Percentiles rank a stretch among this genome's conserved stretches.
Evolutionary conservation across 2,113 vertebrate species (phyloP).

Genomic region (Bufo bufo): DNA sequence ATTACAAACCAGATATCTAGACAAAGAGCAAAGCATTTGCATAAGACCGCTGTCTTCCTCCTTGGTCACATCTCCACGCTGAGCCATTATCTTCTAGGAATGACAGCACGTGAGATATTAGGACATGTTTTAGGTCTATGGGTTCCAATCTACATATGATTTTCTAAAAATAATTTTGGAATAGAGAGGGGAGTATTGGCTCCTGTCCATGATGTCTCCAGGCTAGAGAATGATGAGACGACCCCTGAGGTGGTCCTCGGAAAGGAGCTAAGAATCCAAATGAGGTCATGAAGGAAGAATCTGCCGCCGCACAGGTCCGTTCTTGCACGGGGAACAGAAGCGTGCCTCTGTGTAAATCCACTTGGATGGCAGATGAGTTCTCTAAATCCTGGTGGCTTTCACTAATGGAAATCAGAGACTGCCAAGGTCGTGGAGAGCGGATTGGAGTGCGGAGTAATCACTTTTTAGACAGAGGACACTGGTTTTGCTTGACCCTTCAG

Average conservation of each 20-base stretch:
- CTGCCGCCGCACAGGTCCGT: conserved; percentile 6
- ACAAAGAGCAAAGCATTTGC: not conserved
- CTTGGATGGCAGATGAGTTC: conserved; percentile 35
- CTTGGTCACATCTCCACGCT: not conserved
- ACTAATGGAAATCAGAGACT: conserved; percentile 45
- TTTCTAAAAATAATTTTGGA: conserved; percentile 28
- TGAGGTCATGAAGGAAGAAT: conserved; percentile 32
- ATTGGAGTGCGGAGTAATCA: conserved; percentile 27
- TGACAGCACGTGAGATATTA: not conserved
- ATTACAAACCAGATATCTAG: no score
- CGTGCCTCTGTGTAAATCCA: conserved; percentile 30
- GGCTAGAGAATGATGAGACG: not conserved
- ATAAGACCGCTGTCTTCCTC: not conserved
- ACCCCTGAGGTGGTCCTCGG: not conserved
- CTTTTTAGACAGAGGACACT: conserved; percentile 8
- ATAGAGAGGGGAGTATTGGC: not conserved
- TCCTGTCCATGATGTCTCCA: not conserved
- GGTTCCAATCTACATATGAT: not conserved
- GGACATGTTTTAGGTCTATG: not conserved
- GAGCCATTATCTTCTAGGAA: not conserved
- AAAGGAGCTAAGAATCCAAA: conserved; percentile 2
- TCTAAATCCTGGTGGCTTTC: conserved; percentile 44
- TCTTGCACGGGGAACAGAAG: conserved; percentile 24
- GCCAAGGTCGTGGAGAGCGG: not conserved
- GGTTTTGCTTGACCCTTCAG: not conserved